phyloP scores from a whole-genome alignment of 2,797 vertebrate species.

The Morus bassanus region DNA sequence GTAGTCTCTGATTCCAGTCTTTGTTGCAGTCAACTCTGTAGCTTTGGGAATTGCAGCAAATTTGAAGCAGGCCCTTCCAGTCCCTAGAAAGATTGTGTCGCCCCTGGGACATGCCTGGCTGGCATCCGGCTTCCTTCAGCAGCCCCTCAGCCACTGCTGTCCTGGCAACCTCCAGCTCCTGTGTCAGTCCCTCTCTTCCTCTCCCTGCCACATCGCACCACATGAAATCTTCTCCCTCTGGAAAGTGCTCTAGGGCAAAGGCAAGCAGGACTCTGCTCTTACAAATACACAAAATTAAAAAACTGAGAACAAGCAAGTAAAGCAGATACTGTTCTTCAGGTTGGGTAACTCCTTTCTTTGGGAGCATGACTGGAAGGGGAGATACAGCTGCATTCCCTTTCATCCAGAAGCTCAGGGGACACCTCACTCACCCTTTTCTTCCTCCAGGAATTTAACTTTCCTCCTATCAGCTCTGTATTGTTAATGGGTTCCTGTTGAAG shows the following conservation, averaged over 20 bases:
- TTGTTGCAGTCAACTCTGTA: neutral
- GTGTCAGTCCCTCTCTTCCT: neutral
- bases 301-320: neutral
- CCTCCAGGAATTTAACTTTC: neutral
- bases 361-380: neutral
- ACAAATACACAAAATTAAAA: neutral
- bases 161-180: neutral
- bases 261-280: neutral
- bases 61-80: neutral
- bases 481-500: neutral
- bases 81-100: neutral
- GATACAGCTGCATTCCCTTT: neutral
- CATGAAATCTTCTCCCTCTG: neutral
- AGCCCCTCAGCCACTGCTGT: neutral
- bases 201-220: neutral
- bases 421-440: neutral
- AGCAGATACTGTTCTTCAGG: neutral
- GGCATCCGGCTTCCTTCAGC: neutral
- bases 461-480: neutral
- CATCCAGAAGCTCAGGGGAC: neutral
- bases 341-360: neutral
- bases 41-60: neutral
- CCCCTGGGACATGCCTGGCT: fast-evolving
- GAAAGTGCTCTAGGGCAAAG: neutral
- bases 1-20: neutral